Conservation (phyloP, 1,140 invertebrate species). For the Achroia grisella region DNA sequence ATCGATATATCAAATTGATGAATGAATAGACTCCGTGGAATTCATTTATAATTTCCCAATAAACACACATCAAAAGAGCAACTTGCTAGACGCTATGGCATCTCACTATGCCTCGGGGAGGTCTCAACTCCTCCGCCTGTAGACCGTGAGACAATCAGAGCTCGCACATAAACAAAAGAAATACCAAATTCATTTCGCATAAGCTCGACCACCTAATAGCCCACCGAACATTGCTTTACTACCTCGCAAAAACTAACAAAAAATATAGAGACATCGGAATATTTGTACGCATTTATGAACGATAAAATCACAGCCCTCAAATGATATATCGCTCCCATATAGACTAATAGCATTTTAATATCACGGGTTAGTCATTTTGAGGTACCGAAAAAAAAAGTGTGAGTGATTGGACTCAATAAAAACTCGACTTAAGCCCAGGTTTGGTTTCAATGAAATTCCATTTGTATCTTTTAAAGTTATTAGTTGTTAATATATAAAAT, state of each 20-base stretch:
- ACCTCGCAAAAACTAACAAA: constrained; percentile 39
- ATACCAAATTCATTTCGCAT: constrained; percentile 32
- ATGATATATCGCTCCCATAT: constrained; percentile 61
- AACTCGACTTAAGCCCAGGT: neutral
- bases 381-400: constrained; percentile 26
- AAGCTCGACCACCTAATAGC: constrained; percentile 21
- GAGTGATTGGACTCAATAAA: constrained; percentile 5
- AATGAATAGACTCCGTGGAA: too few relatives aligned
- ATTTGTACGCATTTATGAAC: constrained; percentile 58
- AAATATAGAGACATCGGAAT: constrained; percentile 56
- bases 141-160: constrained; percentile 34
- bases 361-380: constrained; percentile 52
- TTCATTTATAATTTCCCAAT: too few relatives aligned
- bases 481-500: too few relatives aligned
- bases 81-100: neutral
- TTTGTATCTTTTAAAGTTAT: too few relatives aligned
- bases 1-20: too few relatives aligned
- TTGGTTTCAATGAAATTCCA: too few relatives aligned
- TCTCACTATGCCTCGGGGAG: neutral
- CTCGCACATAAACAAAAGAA: constrained; percentile 45
- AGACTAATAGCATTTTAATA: constrained; percentile 71
- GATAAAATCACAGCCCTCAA: constrained; percentile 62
- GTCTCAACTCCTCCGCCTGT: neutral
- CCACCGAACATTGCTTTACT: constrained; percentile 46
- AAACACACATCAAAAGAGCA: too few relatives aligned